Percentiles rank a stretch among this genome's conserved stretches.
Conservation (phyloP, 1,140 invertebrate genomes). For the Druon quercuslanigerum region DNA sequence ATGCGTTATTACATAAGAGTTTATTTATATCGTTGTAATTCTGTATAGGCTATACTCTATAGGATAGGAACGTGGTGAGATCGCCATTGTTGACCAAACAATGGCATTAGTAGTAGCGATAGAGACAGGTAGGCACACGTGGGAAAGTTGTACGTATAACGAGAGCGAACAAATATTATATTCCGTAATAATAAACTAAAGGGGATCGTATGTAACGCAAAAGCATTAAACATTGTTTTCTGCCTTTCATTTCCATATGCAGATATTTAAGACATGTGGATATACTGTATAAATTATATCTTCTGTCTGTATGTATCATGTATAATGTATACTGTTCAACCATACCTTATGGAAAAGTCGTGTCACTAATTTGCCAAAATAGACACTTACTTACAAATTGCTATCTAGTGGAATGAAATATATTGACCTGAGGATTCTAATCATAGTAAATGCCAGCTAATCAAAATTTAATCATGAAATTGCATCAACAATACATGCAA, state of each 20-base stretch:
- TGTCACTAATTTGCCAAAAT: conserved; percentile 19
- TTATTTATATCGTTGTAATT: conserved; percentile 38
- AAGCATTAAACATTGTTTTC: conserved; percentile 51
- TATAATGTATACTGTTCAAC: neutral
- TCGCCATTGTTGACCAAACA: conserved; percentile 50
- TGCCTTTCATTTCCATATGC: conserved; percentile 41
- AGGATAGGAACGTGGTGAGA: conserved; percentile 19
- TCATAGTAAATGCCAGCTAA: no score
- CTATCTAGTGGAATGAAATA: neutral
- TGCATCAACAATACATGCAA: no score
- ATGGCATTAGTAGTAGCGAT: conserved; percentile 53
- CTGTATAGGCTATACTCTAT: conserved; percentile 22
- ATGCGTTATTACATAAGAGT: conserved; percentile 32
- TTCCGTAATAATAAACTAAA: conserved; percentile 52
- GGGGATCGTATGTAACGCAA: conserved; percentile 52
- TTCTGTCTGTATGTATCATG: neutral
- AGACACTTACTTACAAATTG: conserved; percentile 23
- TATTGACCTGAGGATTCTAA: no score
- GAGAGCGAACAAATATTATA: conserved; percentile 56
- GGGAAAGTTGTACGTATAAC: conserved; percentile 52
- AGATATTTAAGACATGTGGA: conserved; percentile 6
- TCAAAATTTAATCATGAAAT: no score
- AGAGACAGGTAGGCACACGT: conserved; percentile 52
- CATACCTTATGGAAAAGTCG: neutral
- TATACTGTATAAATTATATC: conserved; percentile 15